Percentiles rank a stretch among this genome's conserved stretches.
These are phyloP conservation scores for Hylaea fasciaria DNA, from an alignment of 2,888 invertebrate species.

Conservation along the genomic window DNA sequence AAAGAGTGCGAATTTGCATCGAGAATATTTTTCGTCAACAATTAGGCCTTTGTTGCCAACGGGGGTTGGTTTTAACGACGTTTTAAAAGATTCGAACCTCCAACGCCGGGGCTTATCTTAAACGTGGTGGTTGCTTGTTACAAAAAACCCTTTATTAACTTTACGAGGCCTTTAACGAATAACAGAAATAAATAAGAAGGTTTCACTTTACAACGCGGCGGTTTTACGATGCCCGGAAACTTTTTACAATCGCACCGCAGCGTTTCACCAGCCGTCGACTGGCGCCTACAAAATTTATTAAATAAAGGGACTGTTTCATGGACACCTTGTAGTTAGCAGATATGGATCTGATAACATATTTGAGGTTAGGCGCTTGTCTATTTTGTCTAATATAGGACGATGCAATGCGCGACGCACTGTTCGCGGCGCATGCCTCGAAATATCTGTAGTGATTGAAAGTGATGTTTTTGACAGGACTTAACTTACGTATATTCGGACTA, in stretches of 20 bases:
- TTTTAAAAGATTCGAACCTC: constrained; percentile 82
- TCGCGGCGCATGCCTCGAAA: no score
- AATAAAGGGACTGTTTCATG: constrained; percentile 22
- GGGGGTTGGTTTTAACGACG: constrained; percentile 82
- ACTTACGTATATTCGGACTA: no score
- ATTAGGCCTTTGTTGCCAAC: constrained; percentile 81
- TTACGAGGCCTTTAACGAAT: constrained; percentile 81
- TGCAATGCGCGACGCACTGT: no score
- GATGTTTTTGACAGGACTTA: no score
- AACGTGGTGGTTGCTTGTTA: constrained; percentile 75
- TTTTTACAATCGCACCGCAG: constrained; percentile 66
- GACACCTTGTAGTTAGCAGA: constrained; percentile 17
- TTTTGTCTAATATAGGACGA: no score
- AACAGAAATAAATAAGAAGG: constrained; percentile 82
- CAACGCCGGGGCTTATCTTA: constrained; percentile 78
- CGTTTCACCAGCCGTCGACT: constrained; percentile 44
- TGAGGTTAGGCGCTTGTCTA: neutral
- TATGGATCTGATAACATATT: neutral
- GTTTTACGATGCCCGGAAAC: constrained; percentile 63
- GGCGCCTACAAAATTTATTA: constrained; percentile 42
- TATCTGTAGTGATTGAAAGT: no score
- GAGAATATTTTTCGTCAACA: constrained; percentile 83
- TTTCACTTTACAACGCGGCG: constrained; percentile 68
- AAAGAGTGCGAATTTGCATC: constrained; percentile 83
- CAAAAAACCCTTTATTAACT: constrained; percentile 84